Evolutionary conservation across 1,140 invertebrate genomes (phyloP).

Genomic region (Hyphantria cunea): DNA sequence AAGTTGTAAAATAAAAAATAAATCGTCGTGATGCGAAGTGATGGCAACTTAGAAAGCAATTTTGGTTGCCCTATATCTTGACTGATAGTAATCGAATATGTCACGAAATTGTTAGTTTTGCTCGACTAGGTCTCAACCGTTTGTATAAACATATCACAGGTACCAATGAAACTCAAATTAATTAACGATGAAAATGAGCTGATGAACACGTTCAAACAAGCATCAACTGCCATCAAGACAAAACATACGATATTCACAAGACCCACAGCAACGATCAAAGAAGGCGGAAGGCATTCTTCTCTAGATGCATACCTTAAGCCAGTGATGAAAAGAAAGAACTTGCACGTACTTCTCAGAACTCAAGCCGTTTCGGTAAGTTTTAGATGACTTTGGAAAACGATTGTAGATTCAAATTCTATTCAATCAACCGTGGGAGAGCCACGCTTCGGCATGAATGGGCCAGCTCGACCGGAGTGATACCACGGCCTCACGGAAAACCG

Average conservation of each 20-base stretch:
- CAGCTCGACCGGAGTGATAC: too few relatives aligned
- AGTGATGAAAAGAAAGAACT: conserved; percentile 84
- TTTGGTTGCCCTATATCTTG: too few relatives aligned
- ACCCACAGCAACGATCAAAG: conserved; percentile 68
- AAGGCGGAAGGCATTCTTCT: conserved; percentile 87
- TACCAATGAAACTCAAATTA: conserved; percentile 66
- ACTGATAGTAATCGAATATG: too few relatives aligned
- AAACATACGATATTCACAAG: conserved; percentile 56
- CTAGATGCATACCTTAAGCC: conserved; percentile 86
- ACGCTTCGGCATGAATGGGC: too few relatives aligned
- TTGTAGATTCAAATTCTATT: too few relatives aligned
- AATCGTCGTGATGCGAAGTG: too few relatives aligned
- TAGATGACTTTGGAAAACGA: not conserved
- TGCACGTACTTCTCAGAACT: conserved; percentile 87
- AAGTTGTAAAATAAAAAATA: too few relatives aligned
- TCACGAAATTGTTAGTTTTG: too few relatives aligned
- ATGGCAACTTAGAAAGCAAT: too few relatives aligned
- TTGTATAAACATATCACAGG: conserved; percentile 35
- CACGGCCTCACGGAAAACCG: too few relatives aligned
- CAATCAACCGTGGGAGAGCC: too few relatives aligned
- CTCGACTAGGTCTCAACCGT: too few relatives aligned
- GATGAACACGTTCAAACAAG: conserved; percentile 74
- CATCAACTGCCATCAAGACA: conserved; percentile 71
- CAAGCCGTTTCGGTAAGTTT: conserved; percentile 80
- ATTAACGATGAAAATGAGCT: conserved; percentile 67